Evolutionary conservation across 2,113 vertebrate genomes (phyloP).

Genomic region (Numida meleagris): DNA sequence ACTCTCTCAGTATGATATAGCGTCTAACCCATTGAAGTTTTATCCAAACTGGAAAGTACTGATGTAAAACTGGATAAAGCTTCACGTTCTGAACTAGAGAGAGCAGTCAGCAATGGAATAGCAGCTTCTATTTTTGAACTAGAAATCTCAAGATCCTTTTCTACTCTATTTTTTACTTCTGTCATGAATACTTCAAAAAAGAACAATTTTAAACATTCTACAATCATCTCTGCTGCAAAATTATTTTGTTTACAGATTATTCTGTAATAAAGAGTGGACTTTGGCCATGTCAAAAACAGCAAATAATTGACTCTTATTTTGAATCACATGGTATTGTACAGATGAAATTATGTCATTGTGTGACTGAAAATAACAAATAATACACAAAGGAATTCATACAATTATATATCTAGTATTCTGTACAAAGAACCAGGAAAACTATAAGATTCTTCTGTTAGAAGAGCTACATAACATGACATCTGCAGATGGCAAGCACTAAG

Average conservation of each 20-base stretch:
- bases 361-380: slow-evolving; percentile 44
- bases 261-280: slow-evolving; percentile 3
- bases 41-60: neutral
- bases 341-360: slow-evolving; percentile 35
- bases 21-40: neutral
- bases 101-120: neutral
- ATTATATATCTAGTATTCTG: slow-evolving; percentile 42
- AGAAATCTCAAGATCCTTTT: neutral
- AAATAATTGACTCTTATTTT: slow-evolving; percentile 56
- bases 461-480: slow-evolving; percentile 37
- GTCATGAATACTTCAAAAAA: neutral
- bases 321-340: neutral
- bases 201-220: neutral
- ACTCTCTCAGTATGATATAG: neutral
- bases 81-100: neutral
- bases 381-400: slow-evolving; percentile 41
- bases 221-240: neutral
- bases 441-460: slow-evolving; percentile 9
- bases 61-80: neutral
- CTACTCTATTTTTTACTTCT: neutral
- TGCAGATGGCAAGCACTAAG: neutral
- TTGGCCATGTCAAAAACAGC: neutral
- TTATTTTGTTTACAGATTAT: slow-evolving; percentile 39
- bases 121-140: neutral
- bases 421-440: slow-evolving; percentile 33